Evolutionary conservation across 2,888 invertebrate genomes (phyloP), one percentile per base, ranked within the genome.

Genomic region (Homarus gammarus): DNA sequence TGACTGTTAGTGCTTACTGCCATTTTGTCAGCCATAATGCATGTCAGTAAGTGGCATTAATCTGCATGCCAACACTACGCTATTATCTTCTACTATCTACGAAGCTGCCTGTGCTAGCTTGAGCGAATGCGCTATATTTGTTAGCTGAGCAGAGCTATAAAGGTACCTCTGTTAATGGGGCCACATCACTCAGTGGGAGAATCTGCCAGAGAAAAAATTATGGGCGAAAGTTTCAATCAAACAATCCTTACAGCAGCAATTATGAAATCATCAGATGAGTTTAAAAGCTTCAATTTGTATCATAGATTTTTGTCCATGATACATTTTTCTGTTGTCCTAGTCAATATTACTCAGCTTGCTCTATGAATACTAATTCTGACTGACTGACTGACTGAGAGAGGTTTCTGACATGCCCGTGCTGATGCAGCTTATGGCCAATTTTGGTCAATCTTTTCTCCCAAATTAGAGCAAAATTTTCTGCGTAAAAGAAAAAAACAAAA

Each of bases 121-220:
- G 79, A 79, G 79, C 79, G 79, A 79, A 79, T 79, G 79, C 64
- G 79, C 79, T 79, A n/a, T 79, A 3, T 79, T n/a, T 61, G 79
- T 79, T 79, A 64, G 79, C 64, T 64, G 61, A 61, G 36, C 36
- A 44, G 79, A 44, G 61, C 64, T 79, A 38, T 27, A 79, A 61
- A 33, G n/a, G n/a, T 6, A 61, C 79, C 51, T 56, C n/a, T 78
- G 77, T 44, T 22, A 40, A 27, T 31, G 77, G 15, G 18, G 27
- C 31, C 27, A 31, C 51, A n/a, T 27, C 44, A 8, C 44, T 44
- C 12, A 12, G 44, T 44, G 12, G 44, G 56, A 56, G 56, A 8
- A 56, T 56, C 56, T 56, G 18, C 22, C 56, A 18, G 6, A 56
- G 56, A 56, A 8, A 56, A 18, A 56, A 22, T 8, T 2, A 56